Evolutionary conservation across 2,888 invertebrate species (phyloP), one percentile per base, ranked within the genome.

Genomic region (Augochlorella aurata): DNA sequence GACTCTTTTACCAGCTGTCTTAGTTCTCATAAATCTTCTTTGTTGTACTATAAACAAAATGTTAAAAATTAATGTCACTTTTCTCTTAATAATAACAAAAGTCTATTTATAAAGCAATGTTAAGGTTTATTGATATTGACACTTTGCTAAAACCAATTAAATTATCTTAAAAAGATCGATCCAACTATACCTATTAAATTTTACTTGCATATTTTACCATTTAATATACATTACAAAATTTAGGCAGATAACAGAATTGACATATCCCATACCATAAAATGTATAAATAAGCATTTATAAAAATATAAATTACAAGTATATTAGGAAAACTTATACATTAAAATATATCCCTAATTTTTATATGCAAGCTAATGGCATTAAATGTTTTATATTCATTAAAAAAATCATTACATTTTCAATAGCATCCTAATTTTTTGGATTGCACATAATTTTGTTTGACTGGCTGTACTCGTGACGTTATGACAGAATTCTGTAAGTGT

Each of bases 1-100:
- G 58, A 79, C 73, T 77, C 74, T 54, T 49, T 77, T 70, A 75
- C 74, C 71, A 29, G 74, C 81, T 84, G 73, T 85, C 74, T 77
- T 84, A 45, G 50, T 81, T 83, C 73, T 85, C 67, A 65, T 66
- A 75, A 50, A 70, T 63, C 70, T 68, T 69, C 79, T 77, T 45
- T 69, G 72, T 2, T 82, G 74, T 38, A 49, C 87, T 85, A 29
- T 2, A 83, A 76, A 49, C 10, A 70, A 78, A 65, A 49, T 38
- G 7, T 38, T 16, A 2, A 4, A 18, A 12, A 29, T 74, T 45
- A 68, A 10, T 44, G 63, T 52, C 9, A 16, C 16, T 18, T 5
- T 18, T 9, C 49, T 7, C 8, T 10, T 18, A n/a, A 61, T 52
- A 54, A 4, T 5, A 14, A 45, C n/a, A 44, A 44, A 65, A 44